Conservation (phyloP, 2,888 invertebrate species). For the Thera britannica region DNA sequence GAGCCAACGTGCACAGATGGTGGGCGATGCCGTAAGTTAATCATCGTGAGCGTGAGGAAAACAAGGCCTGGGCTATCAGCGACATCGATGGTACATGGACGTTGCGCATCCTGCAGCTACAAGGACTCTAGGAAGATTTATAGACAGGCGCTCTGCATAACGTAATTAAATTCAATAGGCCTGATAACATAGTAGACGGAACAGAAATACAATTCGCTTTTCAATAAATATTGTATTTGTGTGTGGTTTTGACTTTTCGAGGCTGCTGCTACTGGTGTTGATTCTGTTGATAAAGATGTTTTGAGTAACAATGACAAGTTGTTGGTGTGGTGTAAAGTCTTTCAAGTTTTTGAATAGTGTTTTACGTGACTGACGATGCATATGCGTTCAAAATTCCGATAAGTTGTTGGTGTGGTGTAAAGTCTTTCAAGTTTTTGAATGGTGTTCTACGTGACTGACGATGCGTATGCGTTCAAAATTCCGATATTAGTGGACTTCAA, state of each 20-base stretch:
- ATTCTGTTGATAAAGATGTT: too few relatives aligned
- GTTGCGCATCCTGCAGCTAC: not conserved
- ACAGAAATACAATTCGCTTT: not conserved
- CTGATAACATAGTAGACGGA: not conserved
- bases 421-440: too few relatives aligned
- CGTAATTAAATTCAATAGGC: slow-evolving; percentile 21
- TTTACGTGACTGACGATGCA: not conserved
- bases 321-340: too few relatives aligned
- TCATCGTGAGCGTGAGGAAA: too few relatives aligned
- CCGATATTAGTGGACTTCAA: not conserved
- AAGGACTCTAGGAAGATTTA: slow-evolving; percentile 20
- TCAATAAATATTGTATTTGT: not conserved
- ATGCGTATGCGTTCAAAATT: not conserved
- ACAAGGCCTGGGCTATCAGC: too few relatives aligned
- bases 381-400: not conserved
- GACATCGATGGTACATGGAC: not conserved
- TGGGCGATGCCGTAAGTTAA: not conserved
- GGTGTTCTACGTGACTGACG: not conserved
- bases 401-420: too few relatives aligned
- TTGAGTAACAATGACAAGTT: too few relatives aligned
- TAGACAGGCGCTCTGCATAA: slow-evolving; percentile 12
- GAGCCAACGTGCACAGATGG: not conserved
- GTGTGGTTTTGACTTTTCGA: not conserved
- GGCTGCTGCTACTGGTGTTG: too few relatives aligned
- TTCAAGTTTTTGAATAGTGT: not conserved